A percentile compares a stretch with the other conserved stretches of the same genome.
These are phyloP conservation scores for Porites lutea DNA, from an alignment of 64 coral and sea anemone genomes.

Conservation along the genomic window DNA sequence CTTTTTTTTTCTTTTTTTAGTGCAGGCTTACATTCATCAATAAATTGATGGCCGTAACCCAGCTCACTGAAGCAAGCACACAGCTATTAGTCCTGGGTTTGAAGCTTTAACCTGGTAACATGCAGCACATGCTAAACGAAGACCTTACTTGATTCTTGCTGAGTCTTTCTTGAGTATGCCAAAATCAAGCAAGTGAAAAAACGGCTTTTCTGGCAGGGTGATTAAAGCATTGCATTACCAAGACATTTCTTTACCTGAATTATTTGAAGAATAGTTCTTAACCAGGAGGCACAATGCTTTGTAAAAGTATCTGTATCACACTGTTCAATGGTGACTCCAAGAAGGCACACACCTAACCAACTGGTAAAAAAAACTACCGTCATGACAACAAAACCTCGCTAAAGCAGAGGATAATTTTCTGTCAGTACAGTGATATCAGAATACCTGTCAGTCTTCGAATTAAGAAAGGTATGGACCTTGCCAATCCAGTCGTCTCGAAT, in stretches of 20 bases:
- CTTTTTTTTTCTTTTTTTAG: no score
- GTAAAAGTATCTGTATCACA: slow-evolving; percentile 85
- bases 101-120: no score
- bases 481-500: slow-evolving; percentile 62
- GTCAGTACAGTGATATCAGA: neutral
- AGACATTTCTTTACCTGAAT: slow-evolving; percentile 62
- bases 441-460: slow-evolving; percentile 76
- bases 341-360: slow-evolving; percentile 83
- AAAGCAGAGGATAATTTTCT: neutral
- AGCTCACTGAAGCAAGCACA: no score
- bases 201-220: no score
- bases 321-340: slow-evolving; percentile 72
- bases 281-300: slow-evolving; percentile 74
- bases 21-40: no score
- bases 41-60: no score
- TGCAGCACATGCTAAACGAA: no score
- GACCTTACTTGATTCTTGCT: no score
- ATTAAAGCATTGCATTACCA: neutral
- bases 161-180: no score
- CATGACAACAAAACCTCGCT: neutral
- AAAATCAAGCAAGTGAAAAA: no score
- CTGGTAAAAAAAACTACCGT: slow-evolving; percentile 11
- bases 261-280: slow-evolving; percentile 69
- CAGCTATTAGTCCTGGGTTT: no score
- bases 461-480: slow-evolving; percentile 76